Evolutionary conservation across 1,140 invertebrate genomes (phyloP).

Genomic region (Eurosta solidaginis): DNA sequence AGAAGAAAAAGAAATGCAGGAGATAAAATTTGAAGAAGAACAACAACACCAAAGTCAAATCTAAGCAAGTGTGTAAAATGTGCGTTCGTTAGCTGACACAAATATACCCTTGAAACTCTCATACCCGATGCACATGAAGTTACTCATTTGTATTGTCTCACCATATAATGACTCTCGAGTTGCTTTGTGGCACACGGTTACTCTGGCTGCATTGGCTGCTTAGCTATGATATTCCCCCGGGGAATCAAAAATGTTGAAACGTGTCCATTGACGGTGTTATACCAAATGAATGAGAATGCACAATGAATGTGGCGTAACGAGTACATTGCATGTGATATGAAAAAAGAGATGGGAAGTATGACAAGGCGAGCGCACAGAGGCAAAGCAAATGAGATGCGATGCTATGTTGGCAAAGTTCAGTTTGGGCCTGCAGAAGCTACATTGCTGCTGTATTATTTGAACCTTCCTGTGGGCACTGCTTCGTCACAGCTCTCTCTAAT

Average conservation of each 20-base stretch:
- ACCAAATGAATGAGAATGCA: slow-evolving; percentile 25
- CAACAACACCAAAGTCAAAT: background rate
- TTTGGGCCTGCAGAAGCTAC: background rate
- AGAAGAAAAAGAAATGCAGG: background rate
- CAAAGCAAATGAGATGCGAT: background rate
- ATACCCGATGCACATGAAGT: background rate
- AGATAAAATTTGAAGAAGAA: background rate
- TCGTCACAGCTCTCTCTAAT: too few species aligned
- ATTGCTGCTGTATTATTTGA: too few species aligned
- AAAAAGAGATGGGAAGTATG: background rate
- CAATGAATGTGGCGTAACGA: slow-evolving; percentile 27
- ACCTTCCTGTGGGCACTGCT: too few species aligned
- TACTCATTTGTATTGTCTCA: too few species aligned
- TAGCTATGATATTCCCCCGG: background rate
- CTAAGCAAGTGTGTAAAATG: background rate
- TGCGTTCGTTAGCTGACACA: background rate
- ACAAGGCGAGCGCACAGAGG: background rate
- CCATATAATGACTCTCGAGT: background rate
- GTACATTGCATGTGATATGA: slow-evolving; percentile 8
- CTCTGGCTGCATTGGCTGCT: background rate
- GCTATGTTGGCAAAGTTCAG: background rate
- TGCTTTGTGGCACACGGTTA: background rate
- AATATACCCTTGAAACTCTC: background rate
- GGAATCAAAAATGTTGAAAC: slow-evolving; percentile 11
- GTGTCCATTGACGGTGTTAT: slow-evolving; percentile 15